Evolutionary conservation across 2,113 vertebrate genomes (phyloP).

Genomic region (Egretta garzetta): DNA sequence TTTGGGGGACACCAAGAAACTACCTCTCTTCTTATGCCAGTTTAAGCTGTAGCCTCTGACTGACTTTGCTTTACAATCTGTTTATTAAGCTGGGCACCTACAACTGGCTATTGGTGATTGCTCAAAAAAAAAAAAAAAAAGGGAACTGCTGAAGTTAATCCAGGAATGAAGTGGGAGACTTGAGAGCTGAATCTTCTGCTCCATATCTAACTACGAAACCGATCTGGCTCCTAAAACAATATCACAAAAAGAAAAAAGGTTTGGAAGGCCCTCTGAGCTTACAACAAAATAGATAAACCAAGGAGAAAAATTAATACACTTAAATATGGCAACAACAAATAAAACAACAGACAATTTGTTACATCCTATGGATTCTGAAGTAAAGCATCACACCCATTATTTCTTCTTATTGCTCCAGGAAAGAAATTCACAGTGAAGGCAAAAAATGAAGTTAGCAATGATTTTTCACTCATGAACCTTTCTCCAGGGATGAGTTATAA

Average conservation of each 20-base stretch:
- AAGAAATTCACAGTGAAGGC: constrained; percentile 47
- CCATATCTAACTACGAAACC: background rate
- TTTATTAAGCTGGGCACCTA: background rate
- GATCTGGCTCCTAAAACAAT: background rate
- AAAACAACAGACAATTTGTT: constrained; percentile 33
- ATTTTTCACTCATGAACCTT: constrained; percentile 59
- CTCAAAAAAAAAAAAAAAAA: background rate
- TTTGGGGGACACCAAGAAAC: background rate
- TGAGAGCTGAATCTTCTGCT: background rate
- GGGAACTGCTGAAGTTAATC: background rate
- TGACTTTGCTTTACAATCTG: background rate
- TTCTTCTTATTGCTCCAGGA: constrained; percentile 65
- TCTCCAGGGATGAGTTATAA: constrained; percentile 60
- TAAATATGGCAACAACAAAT: constrained; percentile 58
- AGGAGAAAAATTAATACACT: constrained; percentile 44
- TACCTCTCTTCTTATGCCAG: background rate
- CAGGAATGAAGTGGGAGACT: background rate
- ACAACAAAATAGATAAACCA: constrained; percentile 14
- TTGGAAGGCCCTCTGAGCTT: background rate
- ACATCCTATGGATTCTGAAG: background rate
- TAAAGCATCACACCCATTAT: constrained; percentile 30
- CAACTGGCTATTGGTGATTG: background rate
- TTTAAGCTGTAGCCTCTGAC: background rate
- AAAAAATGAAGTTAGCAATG: constrained; percentile 65
- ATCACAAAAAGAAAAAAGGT: background rate